Evolutionary conservation across 2,113 vertebrate genomes (phyloP).

Genomic region (Pteronura brasiliensis): DNA sequence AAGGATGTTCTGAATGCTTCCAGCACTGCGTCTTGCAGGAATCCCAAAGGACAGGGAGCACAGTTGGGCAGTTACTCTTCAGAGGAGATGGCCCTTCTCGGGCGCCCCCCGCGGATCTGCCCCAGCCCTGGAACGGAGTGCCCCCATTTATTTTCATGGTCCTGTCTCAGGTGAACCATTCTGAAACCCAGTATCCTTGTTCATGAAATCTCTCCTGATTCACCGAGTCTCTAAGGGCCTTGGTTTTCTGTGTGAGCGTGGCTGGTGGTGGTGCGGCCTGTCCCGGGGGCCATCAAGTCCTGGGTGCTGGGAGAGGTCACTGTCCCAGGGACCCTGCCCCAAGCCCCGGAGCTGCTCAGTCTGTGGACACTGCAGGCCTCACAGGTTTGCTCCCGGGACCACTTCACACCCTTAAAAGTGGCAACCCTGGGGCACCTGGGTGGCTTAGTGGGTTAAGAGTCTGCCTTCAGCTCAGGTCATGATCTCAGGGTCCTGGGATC

Average conservation of each 20-base stretch:
- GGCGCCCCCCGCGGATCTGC: not conserved
- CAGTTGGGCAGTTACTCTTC: not conserved
- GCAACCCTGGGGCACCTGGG: not conserved
- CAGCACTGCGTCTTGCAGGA: not conserved
- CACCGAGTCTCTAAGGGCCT: not conserved
- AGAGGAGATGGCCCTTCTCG: not conserved
- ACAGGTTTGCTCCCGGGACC: not conserved
- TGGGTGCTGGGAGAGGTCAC: too few relatives aligned
- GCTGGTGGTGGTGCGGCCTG: accelerated
- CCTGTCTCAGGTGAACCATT: not conserved
- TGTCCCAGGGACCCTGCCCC: too few relatives aligned
- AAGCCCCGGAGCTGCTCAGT: too few relatives aligned
- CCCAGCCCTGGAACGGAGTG: too few relatives aligned
- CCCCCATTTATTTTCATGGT: not conserved
- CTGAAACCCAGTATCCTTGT: not conserved
- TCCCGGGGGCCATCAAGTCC: too few relatives aligned
- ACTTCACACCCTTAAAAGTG: too few relatives aligned
- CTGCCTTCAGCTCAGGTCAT: too few relatives aligned
- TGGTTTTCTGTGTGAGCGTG: not conserved
- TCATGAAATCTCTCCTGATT: not conserved
- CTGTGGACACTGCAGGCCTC: accelerated
- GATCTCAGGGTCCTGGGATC: too few relatives aligned
- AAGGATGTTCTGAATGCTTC: not conserved
- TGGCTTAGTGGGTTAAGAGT: too few relatives aligned
- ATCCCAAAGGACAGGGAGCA: not conserved